Conservation (phyloP, 2,888 invertebrate species). For the Torymus texanus region DNA sequence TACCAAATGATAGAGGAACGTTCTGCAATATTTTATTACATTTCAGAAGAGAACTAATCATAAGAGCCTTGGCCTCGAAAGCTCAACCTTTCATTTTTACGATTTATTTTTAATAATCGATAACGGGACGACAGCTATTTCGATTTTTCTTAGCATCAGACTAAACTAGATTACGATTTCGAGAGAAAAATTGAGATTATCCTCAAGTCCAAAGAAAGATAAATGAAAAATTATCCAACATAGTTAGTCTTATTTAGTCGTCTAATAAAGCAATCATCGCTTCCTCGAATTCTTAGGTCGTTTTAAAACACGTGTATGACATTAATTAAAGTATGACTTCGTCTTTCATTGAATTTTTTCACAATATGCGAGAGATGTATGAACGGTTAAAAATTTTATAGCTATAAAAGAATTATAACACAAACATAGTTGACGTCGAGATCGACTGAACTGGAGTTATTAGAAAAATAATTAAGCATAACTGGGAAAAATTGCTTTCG, state of each 20-base stretch:
- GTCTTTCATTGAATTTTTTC: too few species aligned
- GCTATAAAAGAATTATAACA: too few species aligned
- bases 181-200: neutral
- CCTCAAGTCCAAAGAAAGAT: neutral
- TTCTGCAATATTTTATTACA: too few species aligned
- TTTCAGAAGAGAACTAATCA: neutral
- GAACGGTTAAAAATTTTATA: too few species aligned
- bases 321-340: neutral
- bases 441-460: neutral
- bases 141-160: constrained; percentile 13
- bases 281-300: constrained; percentile 4
- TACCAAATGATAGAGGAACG: neutral
- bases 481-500: too few species aligned
- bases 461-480: neutral
- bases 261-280: neutral
- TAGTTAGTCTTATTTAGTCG: neutral
- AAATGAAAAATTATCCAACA: neutral
- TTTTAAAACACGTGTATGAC: neutral
- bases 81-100: constrained; percentile 1
- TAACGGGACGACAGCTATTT: neutral
- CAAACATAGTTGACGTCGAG: too few species aligned
- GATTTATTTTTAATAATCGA: constrained; percentile 14
- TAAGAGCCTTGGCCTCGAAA: constrained; percentile 24
- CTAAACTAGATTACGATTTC: constrained; percentile 2
- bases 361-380: too few species aligned